phyloP scores from a whole-genome alignment of 2,888 invertebrate species.

The Lasioglossum pauxillum region DNA sequence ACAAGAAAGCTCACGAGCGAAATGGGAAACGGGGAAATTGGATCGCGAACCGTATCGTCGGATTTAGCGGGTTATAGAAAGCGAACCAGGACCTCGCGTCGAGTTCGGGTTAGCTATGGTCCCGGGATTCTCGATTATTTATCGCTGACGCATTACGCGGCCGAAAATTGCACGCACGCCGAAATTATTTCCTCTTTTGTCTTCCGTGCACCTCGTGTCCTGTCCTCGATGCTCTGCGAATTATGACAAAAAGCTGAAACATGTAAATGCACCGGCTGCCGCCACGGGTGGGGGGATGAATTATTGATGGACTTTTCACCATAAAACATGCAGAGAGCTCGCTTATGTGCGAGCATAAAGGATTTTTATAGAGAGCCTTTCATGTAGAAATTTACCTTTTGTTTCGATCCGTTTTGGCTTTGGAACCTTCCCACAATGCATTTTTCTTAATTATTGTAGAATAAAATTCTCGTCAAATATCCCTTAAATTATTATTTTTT shows the following conservation, averaged over 20 bases:
- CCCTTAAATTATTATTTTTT: too few species aligned
- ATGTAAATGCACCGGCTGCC: slow-evolving; percentile 6
- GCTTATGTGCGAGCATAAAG: not conserved
- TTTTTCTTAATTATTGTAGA: too few species aligned
- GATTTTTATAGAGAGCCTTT: not conserved
- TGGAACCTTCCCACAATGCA: too few species aligned
- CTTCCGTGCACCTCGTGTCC: not conserved
- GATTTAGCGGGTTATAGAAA: slow-evolving; percentile 42
- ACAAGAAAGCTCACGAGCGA: not conserved
- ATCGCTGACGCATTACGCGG: slow-evolving; percentile 41
- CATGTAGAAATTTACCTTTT: not conserved
- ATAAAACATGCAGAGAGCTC: not conserved
- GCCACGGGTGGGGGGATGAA: not conserved
- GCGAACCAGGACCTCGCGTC: slow-evolving; percentile 10
- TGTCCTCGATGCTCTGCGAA: not conserved
- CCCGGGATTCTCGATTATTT: slow-evolving; percentile 53
- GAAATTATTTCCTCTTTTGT: slow-evolving; percentile 22
- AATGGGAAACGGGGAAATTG: slow-evolving; percentile 44
- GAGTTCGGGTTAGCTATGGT: slow-evolving; percentile 1
- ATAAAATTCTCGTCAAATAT: too few species aligned
- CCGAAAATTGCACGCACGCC: slow-evolving; percentile 47
- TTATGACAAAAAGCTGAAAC: slow-evolving; percentile 26
- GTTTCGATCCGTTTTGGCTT: not conserved
- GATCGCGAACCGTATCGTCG: slow-evolving; percentile 28
- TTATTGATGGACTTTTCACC: not conserved